Base-by-base conservation (phyloP, 92 coral and sea anemone species). In the Palythoa grandiflora region DNA sequence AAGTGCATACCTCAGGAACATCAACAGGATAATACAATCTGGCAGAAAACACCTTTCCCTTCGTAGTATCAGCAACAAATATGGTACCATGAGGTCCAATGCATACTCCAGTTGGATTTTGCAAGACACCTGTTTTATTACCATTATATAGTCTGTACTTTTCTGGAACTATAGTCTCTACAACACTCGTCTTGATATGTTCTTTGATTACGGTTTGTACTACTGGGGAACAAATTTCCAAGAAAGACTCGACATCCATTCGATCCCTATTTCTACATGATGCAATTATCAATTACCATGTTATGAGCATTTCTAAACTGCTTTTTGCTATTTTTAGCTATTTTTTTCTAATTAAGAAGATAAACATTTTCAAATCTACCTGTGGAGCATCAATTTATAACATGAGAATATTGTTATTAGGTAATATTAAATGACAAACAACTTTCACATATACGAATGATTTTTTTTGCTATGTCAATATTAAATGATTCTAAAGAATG, bases 11-110 rank as follows among this genome's bases (percentile, higher is more conserved):
- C 73, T 81, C 86, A 81, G 73, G 38, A 60, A 81, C 86, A 44
- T 81, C 86, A 81, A 81, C 86, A 65, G 86, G 86, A 81, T 81
- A 65, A 65, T 81, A 75, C 74, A 81, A 65, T 38, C 86, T 60
- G 86, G 86, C 73, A 65, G 86, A 81, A 81, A 81, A 81, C 73
- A 81, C 86, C 73, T 81, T 81, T 81, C 86, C 86, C 86, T 81
- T 81, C 73, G 73, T 65, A 28, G 73, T 81, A 81, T 81, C 86
- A 81, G 86, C 86, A 61, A 81, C 86, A 81, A 81, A 65, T 81
- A 81, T 60, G 74, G 73, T 81, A 61, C 86, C 86, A 61, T 65
- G 73, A 61, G 86, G 73, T 81, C 74, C 86, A 35, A 65, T 55
- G 76, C 86, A 81, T 60, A 66, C 86, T 60, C 86, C 73, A 6